phyloP scores from a whole-genome alignment of 2,888 invertebrate species.

The Caenorhabditis imperialis region DNA sequence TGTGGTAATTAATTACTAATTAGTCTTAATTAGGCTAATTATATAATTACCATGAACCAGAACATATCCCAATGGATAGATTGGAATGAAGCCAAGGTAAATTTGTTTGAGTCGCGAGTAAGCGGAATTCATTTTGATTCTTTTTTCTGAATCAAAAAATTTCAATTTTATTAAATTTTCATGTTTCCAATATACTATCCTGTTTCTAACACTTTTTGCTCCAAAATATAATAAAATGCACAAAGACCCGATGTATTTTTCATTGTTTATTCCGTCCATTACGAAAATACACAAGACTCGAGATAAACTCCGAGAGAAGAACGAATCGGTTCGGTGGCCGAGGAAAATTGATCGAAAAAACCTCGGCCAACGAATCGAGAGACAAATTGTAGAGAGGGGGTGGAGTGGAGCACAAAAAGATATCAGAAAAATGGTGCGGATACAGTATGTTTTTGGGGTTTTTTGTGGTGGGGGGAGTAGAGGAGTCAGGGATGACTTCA shows the following conservation, averaged over 20 bases:
- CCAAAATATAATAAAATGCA: neutral
- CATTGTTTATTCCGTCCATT: constrained; percentile 55
- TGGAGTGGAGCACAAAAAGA: neutral
- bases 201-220: neutral
- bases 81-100: constrained; percentile 61
- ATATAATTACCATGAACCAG: constrained; percentile 64
- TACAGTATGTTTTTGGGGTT: too few species aligned
- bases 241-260: constrained; percentile 8
- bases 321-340: constrained; percentile 1
- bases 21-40: too few species aligned
- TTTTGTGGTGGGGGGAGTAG: neutral
- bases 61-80: constrained; percentile 62
- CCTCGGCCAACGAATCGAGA: neutral
- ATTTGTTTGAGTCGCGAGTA: constrained; percentile 51
- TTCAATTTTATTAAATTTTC: neutral
- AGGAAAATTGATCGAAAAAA: neutral
- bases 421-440: constrained; percentile 2
- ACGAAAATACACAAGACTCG: constrained; percentile 44
- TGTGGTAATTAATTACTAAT: constrained; percentile 7
- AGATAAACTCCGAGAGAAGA: constrained; percentile 16
- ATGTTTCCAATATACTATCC: neutral
- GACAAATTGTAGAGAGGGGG: constrained; percentile 1
- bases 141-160: too few species aligned
- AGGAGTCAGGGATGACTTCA: neutral
- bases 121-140: constrained; percentile 22